Percentiles rank a stretch among this genome's conserved stretches.
phyloP scores from a whole-genome alignment of 2,888 invertebrate genomes.

The Timema cristinae region DNA sequence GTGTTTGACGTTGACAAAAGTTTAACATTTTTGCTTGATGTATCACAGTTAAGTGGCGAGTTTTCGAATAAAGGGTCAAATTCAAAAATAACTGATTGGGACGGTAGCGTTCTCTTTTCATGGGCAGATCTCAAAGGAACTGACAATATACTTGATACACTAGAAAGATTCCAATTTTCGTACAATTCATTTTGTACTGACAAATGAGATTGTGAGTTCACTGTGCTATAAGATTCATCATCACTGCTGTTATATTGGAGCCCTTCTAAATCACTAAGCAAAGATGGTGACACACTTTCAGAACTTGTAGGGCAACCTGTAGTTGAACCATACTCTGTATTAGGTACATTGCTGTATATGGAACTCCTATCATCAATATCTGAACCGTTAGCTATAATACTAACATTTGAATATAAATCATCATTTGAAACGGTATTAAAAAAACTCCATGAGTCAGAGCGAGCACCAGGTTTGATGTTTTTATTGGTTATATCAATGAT shows the following conservation, averaged over 20 bases:
- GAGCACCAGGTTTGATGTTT: slow-evolving; percentile 16
- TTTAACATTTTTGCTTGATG: slow-evolving; percentile 5
- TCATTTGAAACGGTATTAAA: slow-evolving; percentile 43
- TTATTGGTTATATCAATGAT: not conserved
- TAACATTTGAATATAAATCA: slow-evolving; percentile 22
- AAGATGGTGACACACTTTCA: slow-evolving; percentile 23
- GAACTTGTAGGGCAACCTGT: not conserved
- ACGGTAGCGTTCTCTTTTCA: slow-evolving; percentile 30
- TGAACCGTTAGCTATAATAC: not conserved
- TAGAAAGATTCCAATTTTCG: slow-evolving; percentile 27
- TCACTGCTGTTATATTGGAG: slow-evolving; percentile 19
- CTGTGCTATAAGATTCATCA: slow-evolving; percentile 13
- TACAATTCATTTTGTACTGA: slow-evolving; percentile 33
- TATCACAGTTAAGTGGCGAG: not conserved
- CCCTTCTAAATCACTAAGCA: slow-evolving; percentile 22
- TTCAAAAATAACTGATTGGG: slow-evolving; percentile 59
- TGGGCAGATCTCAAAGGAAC: slow-evolving; percentile 28
- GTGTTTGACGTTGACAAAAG: not conserved
- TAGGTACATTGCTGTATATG: not conserved
- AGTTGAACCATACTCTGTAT: slow-evolving; percentile 1
- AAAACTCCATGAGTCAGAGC: slow-evolving; percentile 53
- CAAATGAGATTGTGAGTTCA: not conserved
- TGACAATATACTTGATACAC: not conserved
- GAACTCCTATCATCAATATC: slow-evolving; percentile 9
- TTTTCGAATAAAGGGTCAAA: slow-evolving; percentile 58